Evolutionary conservation across 1,140 invertebrate species (phyloP).

Genomic region (Meteorus sp.): DNA sequence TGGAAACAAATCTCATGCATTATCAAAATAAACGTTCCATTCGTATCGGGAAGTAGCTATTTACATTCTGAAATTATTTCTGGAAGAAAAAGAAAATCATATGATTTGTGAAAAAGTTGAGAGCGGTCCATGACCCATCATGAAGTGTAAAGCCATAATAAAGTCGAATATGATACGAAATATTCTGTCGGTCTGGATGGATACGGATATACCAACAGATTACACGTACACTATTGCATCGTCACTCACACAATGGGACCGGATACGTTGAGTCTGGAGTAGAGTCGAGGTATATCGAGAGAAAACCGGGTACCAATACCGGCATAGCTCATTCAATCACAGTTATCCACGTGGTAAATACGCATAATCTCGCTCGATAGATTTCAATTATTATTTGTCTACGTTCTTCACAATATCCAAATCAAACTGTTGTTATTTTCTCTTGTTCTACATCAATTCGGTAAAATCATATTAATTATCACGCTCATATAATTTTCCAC

Average conservation of each 20-base stretch:
- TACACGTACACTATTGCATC: too few species aligned
- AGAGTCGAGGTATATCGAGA: too few species aligned
- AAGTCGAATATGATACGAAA: background rate
- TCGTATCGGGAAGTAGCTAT: too few species aligned
- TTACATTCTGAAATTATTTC: too few species aligned
- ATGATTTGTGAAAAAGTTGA: too few species aligned
- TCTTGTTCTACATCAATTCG: background rate
- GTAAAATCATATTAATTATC: background rate
- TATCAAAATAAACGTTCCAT: conserved; percentile 9
- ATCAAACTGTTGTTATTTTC: too few species aligned
- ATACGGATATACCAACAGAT: too few species aligned
- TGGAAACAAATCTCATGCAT: background rate
- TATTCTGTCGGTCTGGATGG: too few species aligned
- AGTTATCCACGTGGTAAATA: conserved; percentile 19
- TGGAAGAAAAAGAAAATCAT: too few species aligned
- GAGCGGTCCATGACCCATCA: too few species aligned
- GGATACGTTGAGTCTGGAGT: too few species aligned
- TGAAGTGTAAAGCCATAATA: conserved; percentile 1
- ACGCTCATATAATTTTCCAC: background rate
- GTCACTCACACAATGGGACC: too few species aligned
- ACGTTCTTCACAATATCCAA: background rate
- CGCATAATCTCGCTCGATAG: background rate
- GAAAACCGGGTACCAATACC: conserved; percentile 5
- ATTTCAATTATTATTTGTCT: background rate
- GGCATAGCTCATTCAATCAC: conserved; percentile 9